Evolutionary conservation across 2,797 vertebrate species (phyloP).

Genomic region (Xyrichtys novacula): DNA sequence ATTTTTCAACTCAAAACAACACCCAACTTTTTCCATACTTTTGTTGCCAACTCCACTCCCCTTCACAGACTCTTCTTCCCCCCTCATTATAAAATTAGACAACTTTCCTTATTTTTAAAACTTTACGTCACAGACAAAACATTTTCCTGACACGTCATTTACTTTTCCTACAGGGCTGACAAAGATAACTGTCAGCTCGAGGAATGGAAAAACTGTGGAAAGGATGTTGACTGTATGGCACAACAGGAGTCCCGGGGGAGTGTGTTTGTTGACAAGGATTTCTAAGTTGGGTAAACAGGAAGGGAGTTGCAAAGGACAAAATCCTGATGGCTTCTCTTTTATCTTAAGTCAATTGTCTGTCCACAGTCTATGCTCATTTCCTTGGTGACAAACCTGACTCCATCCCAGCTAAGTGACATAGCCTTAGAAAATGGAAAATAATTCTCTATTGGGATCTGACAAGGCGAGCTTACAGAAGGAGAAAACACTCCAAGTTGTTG

Average conservation of each 20-base stretch:
- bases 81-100: slow-evolving; percentile 16
- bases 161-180: slow-evolving; percentile 3
- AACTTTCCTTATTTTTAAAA: slow-evolving; percentile 24
- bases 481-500: background rate
- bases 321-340: slow-evolving; percentile 35
- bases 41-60: slow-evolving; percentile 22
- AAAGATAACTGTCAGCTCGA: slow-evolving; percentile 4
- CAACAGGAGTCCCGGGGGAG: no score
- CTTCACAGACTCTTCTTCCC: slow-evolving; percentile 15
- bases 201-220: background rate
- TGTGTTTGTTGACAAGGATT: slow-evolving; percentile 64
- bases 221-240: slow-evolving; percentile 19
- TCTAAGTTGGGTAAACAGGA: slow-evolving; percentile 68
- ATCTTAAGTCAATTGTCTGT: slow-evolving; percentile 42
- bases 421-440: slow-evolving; percentile 12
- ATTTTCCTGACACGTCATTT: slow-evolving; percentile 28
- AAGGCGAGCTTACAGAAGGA: slow-evolving; percentile 1
- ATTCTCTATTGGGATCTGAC: slow-evolving; percentile 4
- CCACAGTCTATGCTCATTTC: slow-evolving; percentile 60
- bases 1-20: slow-evolving; percentile 1
- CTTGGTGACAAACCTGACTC: slow-evolving; percentile 44
- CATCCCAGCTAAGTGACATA: slow-evolving; percentile 19
- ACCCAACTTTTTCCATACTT: slow-evolving; percentile 15
- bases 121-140: slow-evolving; percentile 14
- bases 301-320: slow-evolving; percentile 44